Evolutionary conservation across 1,140 invertebrate genomes (phyloP), one percentile per base, ranked within the genome.

Genomic region (Drosophila pachea): DNA sequence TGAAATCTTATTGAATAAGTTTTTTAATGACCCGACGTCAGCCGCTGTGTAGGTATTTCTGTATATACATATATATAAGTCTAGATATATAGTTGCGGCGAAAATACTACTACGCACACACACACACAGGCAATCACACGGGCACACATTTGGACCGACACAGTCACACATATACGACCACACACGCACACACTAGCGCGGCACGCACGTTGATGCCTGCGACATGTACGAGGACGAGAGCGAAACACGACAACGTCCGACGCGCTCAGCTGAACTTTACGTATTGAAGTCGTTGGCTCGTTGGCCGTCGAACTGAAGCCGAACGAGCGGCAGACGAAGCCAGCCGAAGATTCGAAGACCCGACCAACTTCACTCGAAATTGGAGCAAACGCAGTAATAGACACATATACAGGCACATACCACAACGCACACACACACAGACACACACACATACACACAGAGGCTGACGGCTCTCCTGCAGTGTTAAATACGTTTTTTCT

Each of bases 181-280:
- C 61, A 62, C 54, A 29, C 38, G 12, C 40, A 43, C 12, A 42
- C 32, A 59, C 22, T 1, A 38, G 49, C 16, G 54, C 58, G 56
- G 36, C 55, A 65, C 68, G 76, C 68, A 79, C 73, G 70, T 74
- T 67, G 63, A 59, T 78, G 49, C 12, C 49, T 52, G 49, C 49
- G 48, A 50, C 40, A 43, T 38, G 11, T 40, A 65, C 54, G 49
- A 73, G 47, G 58, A 64, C 64, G 60, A 65, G 62, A 56, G 69
- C 73, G 70, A 48, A 69, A 69, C 68, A 63, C 76, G 67, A 75
- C 48, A 81, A 81, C 77, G 76, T 88, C 87, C 79, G 79, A 81
- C 73, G 83, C 87, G 87, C 83, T 88, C 86, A 77, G 76, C 77
- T 73, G 79, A 88, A 88, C 74, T 78, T 84, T 84, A 75, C 76